Base-by-base conservation (phyloP, 2,113 vertebrate species). In the Struthidea cinerea region DNA sequence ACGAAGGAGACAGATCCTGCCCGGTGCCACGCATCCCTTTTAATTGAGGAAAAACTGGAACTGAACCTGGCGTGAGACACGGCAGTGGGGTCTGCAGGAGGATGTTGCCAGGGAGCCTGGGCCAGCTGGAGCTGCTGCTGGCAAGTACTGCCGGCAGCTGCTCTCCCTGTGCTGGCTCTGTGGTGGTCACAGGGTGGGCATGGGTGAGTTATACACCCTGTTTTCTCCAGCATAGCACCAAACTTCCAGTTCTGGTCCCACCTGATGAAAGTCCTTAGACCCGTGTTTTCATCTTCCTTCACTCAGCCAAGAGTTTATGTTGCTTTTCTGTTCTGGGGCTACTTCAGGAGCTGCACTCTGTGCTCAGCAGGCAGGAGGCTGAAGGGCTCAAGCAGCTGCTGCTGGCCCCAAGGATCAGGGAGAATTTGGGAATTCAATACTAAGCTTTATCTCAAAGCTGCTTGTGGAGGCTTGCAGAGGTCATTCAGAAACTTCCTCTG, bases 11-110 rank as follows among this genome's bases (percentile, higher is more conserved):
- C 2, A 7, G 28, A 88, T 69, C 49, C 67, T 80, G 47, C 46
- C 41, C 0, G 4, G 68, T 90, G 71, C 78, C 84, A 91, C 46
- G 49, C 17, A 49, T 69, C 57, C 32, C 57, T 74, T 84, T 74
- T 92, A 96, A 95, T 84, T 92, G 86, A 89, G 49, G 50, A 52
- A 90, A 89, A 86, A 7, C 46, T 86, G 86, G 53, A 89, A 23
- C 53, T 53, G 79, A 88, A 60, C 19, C 49, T 75, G 65, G 46
- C 9, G 3, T 69, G 86, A 95, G 89, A 61, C 76, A 17, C 0
- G 0, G 56, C 82, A 63, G 52, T 37, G 17, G 77, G 33, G 12
- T 80, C 44, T 95, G 76, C 2, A 4, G 53, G 59, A 88, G 49
- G n/a, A 74, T 65, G 87, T 69, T 70, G 6, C 75, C 56, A 39